Percentiles rank a stretch among this genome's conserved stretches.
Evolutionary conservation across 2,888 invertebrate genomes (phyloP).

Genomic region (Brachyopa scutellaris): DNA sequence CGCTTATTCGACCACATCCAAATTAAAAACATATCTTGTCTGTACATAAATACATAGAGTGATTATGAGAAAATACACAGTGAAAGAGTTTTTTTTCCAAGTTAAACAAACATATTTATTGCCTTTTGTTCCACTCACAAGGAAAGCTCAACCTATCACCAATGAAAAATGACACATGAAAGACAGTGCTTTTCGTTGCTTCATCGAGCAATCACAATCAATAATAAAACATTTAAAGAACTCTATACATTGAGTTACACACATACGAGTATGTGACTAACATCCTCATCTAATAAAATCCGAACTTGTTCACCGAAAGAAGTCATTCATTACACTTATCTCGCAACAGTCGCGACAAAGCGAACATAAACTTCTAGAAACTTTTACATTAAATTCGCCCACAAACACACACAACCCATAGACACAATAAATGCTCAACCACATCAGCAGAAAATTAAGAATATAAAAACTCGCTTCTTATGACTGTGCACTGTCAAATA

Average conservation of each 20-base stretch:
- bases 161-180: background rate
- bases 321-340: conserved; percentile 40
- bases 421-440: background rate
- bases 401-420: conserved; percentile 9
- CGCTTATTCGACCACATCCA: no score
- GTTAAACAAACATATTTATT: no score
- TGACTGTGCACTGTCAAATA: conserved; percentile 20
- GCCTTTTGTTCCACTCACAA: no score
- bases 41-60: no score
- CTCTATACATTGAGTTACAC: background rate
- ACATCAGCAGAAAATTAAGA: conserved; percentile 32
- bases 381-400: conserved; percentile 21
- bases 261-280: conserved; percentile 3
- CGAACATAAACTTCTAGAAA: conserved; percentile 34
- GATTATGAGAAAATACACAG: no score
- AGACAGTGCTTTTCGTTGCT: background rate
- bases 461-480: conserved; percentile 30
- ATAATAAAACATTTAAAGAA: conserved; percentile 8
- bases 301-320: conserved; percentile 17
- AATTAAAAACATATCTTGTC: no score
- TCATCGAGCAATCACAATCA: conserved; percentile 3
- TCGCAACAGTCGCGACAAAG: conserved; percentile 33
- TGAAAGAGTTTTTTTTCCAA: no score
- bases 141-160: no score
- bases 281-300: conserved; percentile 8